Evolutionary conservation across 2,888 invertebrate genomes (phyloP).

Genomic region (Dryomyza anilis): DNA sequence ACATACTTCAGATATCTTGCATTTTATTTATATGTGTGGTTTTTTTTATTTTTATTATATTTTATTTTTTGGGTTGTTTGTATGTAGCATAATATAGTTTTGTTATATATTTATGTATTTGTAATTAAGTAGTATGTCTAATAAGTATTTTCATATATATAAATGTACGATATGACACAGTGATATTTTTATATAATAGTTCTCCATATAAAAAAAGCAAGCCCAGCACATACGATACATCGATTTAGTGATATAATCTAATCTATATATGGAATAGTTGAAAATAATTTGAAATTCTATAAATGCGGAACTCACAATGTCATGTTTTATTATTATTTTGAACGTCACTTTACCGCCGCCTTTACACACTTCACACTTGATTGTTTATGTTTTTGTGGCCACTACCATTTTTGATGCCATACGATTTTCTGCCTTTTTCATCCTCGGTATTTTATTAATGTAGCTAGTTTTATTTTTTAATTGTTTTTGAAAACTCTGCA

Average conservation of each 20-base stretch:
- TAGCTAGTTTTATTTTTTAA: conserved; percentile 25
- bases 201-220: conserved; percentile 51
- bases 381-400: too few relatives aligned
- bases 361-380: too few relatives aligned
- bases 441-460: conserved; percentile 9
- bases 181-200: conserved; percentile 49
- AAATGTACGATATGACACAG: conserved; percentile 62
- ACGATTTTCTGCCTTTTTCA: conserved; percentile 2
- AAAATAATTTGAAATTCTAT: too few relatives aligned
- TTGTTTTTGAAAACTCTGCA: conserved; percentile 11
- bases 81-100: too few relatives aligned
- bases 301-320: too few relatives aligned
- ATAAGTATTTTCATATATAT: conserved; percentile 19
- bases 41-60: neutral
- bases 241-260: too few relatives aligned
- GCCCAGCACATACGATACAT: conserved; percentile 57
- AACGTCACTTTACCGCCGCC: too few relatives aligned
- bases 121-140: conserved; percentile 2
- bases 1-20: conserved; percentile 10
- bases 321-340: too few relatives aligned
- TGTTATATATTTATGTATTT: conserved; percentile 15
- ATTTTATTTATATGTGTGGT: conserved; percentile 10
- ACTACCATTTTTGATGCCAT: too few relatives aligned
- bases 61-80: neutral
- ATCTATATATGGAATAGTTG: too few relatives aligned